Evolutionary conservation across 2,888 invertebrate species (phyloP).

Genomic region (Leptothorax acervorum): DNA sequence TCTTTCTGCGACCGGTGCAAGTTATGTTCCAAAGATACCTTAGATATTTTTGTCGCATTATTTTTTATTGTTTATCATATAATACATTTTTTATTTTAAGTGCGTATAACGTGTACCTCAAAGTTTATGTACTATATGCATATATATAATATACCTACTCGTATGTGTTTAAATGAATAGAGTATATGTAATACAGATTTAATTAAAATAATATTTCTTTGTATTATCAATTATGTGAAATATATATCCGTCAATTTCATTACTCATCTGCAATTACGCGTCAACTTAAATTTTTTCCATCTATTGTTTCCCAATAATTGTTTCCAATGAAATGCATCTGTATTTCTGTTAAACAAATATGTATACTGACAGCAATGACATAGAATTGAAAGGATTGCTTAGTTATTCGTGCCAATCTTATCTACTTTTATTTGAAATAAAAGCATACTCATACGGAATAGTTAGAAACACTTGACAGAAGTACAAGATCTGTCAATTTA

Average conservation of each 20-base stretch:
- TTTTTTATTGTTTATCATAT: not conserved
- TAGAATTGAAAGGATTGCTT: not conserved
- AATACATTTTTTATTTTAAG: not conserved
- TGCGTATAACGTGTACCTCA: not conserved
- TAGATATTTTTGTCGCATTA: conserved; percentile 1
- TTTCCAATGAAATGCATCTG: too few species aligned
- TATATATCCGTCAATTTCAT: not conserved
- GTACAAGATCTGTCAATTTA: not conserved
- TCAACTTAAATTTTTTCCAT: not conserved
- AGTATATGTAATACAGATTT: not conserved
- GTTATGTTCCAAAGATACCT: conserved; percentile 15
- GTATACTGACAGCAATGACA: not conserved
- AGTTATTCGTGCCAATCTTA: not conserved
- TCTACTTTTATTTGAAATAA: not conserved
- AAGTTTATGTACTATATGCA: not conserved
- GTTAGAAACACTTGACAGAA: not conserved
- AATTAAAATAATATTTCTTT: not conserved
- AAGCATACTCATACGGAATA: not conserved
- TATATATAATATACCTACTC: not conserved
- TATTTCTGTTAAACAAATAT: not conserved
- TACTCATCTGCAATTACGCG: not conserved
- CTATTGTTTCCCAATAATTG: not conserved
- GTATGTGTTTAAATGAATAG: not conserved
- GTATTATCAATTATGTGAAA: not conserved
- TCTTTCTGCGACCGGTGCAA: not conserved